Evolutionary conservation across 2,113 vertebrate species (phyloP).

Genomic region (Gila orcuttii): DNA sequence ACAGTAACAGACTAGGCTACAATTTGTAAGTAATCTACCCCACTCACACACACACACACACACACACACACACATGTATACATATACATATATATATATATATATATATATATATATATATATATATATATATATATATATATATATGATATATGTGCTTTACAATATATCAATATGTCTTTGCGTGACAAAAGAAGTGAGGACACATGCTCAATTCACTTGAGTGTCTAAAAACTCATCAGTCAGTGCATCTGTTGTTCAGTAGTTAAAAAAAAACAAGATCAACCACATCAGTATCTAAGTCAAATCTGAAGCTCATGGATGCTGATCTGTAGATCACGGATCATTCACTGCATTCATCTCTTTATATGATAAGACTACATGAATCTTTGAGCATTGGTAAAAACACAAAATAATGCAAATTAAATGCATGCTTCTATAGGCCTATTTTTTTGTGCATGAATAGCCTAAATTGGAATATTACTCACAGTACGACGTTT

Average conservation of each 20-base stretch:
- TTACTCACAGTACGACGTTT: conserved; percentile 9
- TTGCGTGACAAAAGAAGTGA: not conserved
- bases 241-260: not conserved
- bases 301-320: not conserved
- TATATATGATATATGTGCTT: too few species aligned
- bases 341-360: not conserved
- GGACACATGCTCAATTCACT: conserved; percentile 6
- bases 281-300: not conserved
- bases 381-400: not conserved
- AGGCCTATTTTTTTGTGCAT: not conserved
- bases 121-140: too few species aligned
- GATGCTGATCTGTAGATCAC: not conserved
- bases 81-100: too few species aligned
- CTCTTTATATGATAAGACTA: not conserved
- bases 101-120: too few species aligned
- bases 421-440: not conserved
- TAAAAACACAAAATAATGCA: not conserved
- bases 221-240: not conserved
- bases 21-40: too few species aligned
- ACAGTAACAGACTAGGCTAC: too few species aligned
- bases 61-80: too few species aligned
- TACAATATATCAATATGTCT: too few species aligned
- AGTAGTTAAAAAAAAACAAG: not conserved
- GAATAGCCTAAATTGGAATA: not conserved
- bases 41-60: too few species aligned